Evolutionary conservation across 2,797 vertebrate genomes (phyloP).

Genomic region (Takifugu ocellatus): DNA sequence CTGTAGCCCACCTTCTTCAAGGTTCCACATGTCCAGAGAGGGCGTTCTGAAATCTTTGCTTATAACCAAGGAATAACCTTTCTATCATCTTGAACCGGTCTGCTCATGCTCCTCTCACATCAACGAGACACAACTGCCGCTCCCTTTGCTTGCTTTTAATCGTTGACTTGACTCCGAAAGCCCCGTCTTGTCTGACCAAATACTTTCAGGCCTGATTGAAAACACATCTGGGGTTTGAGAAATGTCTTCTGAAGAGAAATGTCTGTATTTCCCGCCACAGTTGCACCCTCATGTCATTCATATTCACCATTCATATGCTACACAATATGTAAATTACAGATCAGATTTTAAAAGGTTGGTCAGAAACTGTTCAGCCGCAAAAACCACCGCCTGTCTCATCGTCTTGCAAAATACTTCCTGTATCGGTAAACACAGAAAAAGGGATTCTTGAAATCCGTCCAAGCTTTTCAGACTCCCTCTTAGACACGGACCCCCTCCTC

Average conservation of each 20-base stretch:
- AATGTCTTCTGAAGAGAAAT: slow-evolving; percentile 14
- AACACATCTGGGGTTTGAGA: slow-evolving; percentile 27
- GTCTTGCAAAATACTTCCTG: slow-evolving; percentile 16
- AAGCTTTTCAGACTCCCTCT: slow-evolving; percentile 14
- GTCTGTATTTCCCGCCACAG: slow-evolving; percentile 27
- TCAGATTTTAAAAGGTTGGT: slow-evolving; percentile 25
- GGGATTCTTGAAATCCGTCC: slow-evolving; percentile 3
- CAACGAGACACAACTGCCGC: too few species aligned
- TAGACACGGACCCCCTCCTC: slow-evolving; percentile 1
- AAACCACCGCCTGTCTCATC: slow-evolving; percentile 35
- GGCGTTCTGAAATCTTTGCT: too few species aligned
- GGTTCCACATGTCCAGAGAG: too few species aligned
- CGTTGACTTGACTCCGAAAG: not conserved
- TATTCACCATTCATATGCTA: not conserved
- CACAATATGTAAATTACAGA: slow-evolving; percentile 17
- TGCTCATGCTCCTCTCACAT: too few species aligned
- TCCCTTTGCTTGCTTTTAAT: not conserved
- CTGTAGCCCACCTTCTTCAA: too few species aligned
- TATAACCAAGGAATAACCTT: too few species aligned
- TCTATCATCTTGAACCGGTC: too few species aligned
- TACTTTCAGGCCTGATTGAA: slow-evolving; percentile 19
- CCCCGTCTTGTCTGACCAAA: slow-evolving; percentile 7
- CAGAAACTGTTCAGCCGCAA: slow-evolving; percentile 28
- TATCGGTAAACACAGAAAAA: slow-evolving; percentile 3
- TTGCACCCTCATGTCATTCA: slow-evolving; percentile 27